Base-by-base conservation (phyloP, 2,113 vertebrate species). In the Hydropotes inermis region DNA sequence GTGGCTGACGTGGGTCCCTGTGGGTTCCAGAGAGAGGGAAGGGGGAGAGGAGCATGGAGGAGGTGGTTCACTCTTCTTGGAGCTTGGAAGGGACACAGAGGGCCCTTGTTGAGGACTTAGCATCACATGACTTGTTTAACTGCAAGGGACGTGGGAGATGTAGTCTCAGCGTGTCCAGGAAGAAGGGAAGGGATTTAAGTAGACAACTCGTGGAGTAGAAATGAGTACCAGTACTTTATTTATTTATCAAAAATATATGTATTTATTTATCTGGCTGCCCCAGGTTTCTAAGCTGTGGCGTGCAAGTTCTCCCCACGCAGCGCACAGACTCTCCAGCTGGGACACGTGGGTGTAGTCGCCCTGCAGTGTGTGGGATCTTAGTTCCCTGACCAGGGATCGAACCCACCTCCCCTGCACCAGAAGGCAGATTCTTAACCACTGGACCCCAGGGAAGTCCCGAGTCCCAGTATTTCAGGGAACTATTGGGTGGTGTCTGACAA, bases 321-420 rank as follows among this genome's bases (percentile, higher is more conserved):
- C 13, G 16, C 74, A 16, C 12, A 27, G 25, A 2, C 39, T 45
- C 70, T 14, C 36, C 13, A 45, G 39, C 39, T 45, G 74, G 23
- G 74, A 3, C 13, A 0, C 0, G 2, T 8, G 39, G 25, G 13
- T 14, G 13, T 15, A 4, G 39, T 5, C 8, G 39, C 13, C 25
- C 25, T 2, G 1, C 39, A 2, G 23, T 0, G 3, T 28, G 13
- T 5, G 43, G 43, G 25, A 28, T 45, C 74, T 78, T 15, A 43
- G 39, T 15, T 78, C 74, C 25, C 25, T 45, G 74, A 45, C 43
- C 14, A 45, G 25, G 74, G 25, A 28, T 45, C 1, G 6, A 6
- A 78, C 39, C 25, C 23, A 4, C 6, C 9, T 78, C 13, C 39
- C 25, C 13, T 28, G 12, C 74, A 45, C 13, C 0, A 14, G 74